Conservation (phyloP, 2,113 vertebrate species). For the Thamnophis sirtalis region DNA sequence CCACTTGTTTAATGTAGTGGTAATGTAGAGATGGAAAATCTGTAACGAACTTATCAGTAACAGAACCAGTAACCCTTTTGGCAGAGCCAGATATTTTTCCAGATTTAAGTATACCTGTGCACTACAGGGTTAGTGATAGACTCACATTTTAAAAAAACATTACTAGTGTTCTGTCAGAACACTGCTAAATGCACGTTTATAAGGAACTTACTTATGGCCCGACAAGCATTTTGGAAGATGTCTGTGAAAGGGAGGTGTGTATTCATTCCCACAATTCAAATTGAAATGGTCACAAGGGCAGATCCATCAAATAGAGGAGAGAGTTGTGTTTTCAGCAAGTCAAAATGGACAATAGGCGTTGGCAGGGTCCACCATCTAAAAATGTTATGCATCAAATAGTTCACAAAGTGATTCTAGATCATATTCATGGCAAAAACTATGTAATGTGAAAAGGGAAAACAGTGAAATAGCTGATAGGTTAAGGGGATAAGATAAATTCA, state of each 20-base stretch:
- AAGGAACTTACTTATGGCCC: neutral
- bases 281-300: neutral
- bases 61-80: neutral
- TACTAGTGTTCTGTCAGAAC: neutral
- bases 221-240: neutral
- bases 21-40: neutral
- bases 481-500: neutral
- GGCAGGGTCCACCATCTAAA: neutral
- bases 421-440: neutral
- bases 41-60: neutral
- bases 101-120: neutral
- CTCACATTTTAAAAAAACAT: neutral
- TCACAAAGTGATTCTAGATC: neutral
- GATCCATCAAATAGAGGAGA: neutral
- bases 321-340: neutral
- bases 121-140: neutral
- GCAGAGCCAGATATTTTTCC: neutral
- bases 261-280: neutral
- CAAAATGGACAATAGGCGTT: neutral
- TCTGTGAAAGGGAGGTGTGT: neutral
- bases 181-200: neutral
- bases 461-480: neutral
- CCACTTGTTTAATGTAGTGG: neutral
- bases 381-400: neutral
- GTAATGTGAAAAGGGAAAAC: neutral